Conservation (phyloP, 1,140 invertebrate species). For the Ceratina calcarata region DNA sequence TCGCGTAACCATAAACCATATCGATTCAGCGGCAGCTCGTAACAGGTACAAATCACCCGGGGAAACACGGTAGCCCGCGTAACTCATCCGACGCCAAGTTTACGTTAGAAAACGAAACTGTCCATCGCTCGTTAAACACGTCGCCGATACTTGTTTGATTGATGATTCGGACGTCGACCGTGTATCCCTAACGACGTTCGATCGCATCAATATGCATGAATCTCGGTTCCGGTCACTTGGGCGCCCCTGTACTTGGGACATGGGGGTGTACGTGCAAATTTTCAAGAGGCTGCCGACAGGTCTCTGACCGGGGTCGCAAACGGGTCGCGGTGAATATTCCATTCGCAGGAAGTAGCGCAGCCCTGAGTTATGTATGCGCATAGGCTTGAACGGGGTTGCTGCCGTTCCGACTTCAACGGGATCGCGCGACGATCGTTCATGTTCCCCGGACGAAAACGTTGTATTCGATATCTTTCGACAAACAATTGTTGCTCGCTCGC, state of each 20-base stretch:
- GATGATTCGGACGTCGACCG: too few species aligned
- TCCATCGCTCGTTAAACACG: too few species aligned
- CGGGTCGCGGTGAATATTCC: constrained; percentile 47
- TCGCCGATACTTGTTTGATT: too few species aligned
- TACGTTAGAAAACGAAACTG: too few species aligned
- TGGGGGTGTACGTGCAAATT: constrained; percentile 42
- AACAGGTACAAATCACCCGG: too few species aligned
- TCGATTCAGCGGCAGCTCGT: too few species aligned
- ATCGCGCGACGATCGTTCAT: neutral
- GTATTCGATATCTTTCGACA: too few species aligned
- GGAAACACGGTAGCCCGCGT: too few species aligned
- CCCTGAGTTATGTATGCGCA: constrained; percentile 22
- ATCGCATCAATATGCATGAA: constrained; percentile 17
- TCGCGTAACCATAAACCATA: too few species aligned
- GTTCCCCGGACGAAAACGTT: too few species aligned
- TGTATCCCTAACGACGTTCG: constrained; percentile 13
- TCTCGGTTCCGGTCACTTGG: constrained; percentile 6
- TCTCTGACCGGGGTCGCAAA: constrained; percentile 20
- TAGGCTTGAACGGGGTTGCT: constrained; percentile 48
- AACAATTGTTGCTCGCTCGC: too few species aligned
- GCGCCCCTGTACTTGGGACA: neutral
- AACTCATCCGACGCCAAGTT: too few species aligned
- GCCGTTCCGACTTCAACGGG: constrained; percentile 16
- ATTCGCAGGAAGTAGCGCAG: constrained; percentile 44
- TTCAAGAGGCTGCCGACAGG: constrained; percentile 35